These are phyloP conservation scores for Psittacus erithacus DNA, from an alignment of 2,113 vertebrate species.

Conservation along the genomic window DNA sequence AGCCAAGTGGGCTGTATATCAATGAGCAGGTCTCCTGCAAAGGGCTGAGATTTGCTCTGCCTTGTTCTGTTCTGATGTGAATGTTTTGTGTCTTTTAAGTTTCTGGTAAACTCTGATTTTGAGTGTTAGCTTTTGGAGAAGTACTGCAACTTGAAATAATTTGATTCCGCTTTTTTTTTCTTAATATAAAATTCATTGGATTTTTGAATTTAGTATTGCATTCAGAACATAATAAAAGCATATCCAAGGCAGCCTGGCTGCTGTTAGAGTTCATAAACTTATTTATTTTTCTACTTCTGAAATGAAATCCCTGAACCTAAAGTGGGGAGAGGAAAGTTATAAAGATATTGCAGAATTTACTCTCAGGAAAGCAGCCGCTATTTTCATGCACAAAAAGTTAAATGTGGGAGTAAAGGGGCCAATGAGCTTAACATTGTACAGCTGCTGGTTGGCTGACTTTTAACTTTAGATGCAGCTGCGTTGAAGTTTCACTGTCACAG, in stretches of 20 bases:
- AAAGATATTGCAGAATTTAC: background rate
- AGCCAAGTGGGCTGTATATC: background rate
- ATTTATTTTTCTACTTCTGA: background rate
- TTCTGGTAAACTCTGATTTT: background rate
- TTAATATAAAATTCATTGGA: background rate
- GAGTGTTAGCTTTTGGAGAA: background rate
- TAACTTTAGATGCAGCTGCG: background rate
- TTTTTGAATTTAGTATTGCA: background rate
- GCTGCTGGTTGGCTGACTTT: background rate
- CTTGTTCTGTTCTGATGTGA: background rate
- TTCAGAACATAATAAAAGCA: background rate
- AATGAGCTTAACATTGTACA: background rate
- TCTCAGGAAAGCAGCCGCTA: conserved; percentile 20
- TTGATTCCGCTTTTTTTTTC: background rate
- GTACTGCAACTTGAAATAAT: background rate
- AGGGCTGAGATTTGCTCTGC: background rate
- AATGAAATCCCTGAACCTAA: conserved; percentile 17
- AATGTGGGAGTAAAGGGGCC: background rate
- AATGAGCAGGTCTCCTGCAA: background rate
- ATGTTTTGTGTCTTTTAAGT: background rate
- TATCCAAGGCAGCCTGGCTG: background rate
- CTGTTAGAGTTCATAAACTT: background rate
- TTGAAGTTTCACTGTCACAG: background rate
- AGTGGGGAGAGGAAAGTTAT: background rate
- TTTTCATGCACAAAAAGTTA: conserved; percentile 14